Evolutionary conservation across 2,888 invertebrate genomes (phyloP).

Genomic region (Brachypalpus laphriformis): DNA sequence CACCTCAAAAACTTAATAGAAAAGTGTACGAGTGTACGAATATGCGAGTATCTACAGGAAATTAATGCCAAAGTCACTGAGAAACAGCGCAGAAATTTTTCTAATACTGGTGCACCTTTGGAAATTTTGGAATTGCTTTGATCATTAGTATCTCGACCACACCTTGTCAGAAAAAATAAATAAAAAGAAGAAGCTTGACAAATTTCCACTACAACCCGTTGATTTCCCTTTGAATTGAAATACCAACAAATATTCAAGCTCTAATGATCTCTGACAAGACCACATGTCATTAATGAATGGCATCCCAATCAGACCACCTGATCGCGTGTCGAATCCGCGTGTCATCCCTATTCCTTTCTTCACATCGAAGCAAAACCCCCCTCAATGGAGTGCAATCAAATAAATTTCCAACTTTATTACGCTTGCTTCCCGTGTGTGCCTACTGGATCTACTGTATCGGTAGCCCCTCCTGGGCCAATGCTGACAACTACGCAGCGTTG

Average conservation of each 20-base stretch:
- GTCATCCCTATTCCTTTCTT: constrained; percentile 25
- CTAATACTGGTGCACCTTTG: no score
- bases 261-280: constrained; percentile 28
- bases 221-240: constrained; percentile 39
- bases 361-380: constrained; percentile 11
- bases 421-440: constrained; percentile 30
- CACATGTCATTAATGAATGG: constrained; percentile 29
- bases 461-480: constrained; percentile 24
- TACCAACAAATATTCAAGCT: constrained; percentile 24
- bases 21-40: no score
- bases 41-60: no score
- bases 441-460: constrained; percentile 56
- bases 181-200: constrained; percentile 3
- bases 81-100: no score
- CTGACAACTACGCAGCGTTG: constrained; percentile 54
- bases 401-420: constrained; percentile 61
- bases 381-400: constrained; percentile 43
- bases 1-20: no score
- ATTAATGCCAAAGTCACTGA: no score
- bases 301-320: constrained; percentile 43
- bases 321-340: constrained; percentile 26
- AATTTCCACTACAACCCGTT: neutral
- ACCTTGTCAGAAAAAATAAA: neutral
- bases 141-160: no score
- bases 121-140: no score